phyloP scores from a whole-genome alignment of 2,113 vertebrate genomes.

The Charadrius vociferus region DNA sequence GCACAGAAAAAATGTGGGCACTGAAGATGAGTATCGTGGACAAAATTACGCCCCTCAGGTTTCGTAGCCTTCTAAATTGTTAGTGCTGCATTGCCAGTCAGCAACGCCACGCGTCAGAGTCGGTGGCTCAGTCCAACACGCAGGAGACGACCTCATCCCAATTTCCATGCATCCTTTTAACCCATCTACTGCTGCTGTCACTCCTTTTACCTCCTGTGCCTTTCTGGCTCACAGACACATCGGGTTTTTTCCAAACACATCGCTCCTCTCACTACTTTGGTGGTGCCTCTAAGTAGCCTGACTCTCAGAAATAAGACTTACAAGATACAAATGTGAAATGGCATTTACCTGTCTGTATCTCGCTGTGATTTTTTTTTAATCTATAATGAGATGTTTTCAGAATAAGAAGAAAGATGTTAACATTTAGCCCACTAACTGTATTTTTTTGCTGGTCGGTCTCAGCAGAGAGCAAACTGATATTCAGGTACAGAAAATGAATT shows the following conservation, averaged over 20 bases:
- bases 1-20: neutral
- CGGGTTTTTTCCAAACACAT: neutral
- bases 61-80: neutral
- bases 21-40: neutral
- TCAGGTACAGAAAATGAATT: conserved; percentile 52
- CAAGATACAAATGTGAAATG: neutral
- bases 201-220: neutral
- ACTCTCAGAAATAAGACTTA: neutral
- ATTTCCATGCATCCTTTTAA: neutral
- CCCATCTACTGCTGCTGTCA: neutral
- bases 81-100: neutral
- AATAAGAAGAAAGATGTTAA: conserved; percentile 16
- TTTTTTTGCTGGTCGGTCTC: conserved; percentile 16
- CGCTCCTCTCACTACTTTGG: neutral
- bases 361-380: neutral
- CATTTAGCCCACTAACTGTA: neutral
- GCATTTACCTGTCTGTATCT: neutral
- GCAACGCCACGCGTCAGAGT: neutral
- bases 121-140: neutral
- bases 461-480: conserved; percentile 9
- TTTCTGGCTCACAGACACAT: neutral
- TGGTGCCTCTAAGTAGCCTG: neutral
- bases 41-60: neutral
- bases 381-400: conserved; percentile 7
- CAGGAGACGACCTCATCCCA: neutral